Conservation (phyloP, 2,888 invertebrate species). For the Lithophane leautieri region DNA sequence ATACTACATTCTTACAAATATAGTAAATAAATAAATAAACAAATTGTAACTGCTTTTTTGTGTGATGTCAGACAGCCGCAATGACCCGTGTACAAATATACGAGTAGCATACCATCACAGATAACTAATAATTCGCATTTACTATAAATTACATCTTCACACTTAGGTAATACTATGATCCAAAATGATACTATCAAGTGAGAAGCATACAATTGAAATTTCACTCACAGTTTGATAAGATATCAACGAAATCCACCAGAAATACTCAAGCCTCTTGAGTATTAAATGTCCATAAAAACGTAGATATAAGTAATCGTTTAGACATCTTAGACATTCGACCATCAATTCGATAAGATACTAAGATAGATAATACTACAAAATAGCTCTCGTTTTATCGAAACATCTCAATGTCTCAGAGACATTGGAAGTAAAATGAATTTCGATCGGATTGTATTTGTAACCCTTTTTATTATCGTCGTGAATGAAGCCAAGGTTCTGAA, state of each 20-base stretch:
- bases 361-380: conserved; percentile 68
- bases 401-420: conserved; percentile 70
- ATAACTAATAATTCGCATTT: background rate
- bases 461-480: conserved; percentile 70
- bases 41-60: no score
- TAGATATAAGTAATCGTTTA: conserved; percentile 63
- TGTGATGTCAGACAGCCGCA: no score
- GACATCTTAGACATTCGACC: conserved; percentile 66
- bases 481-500: conserved; percentile 75
- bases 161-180: conserved; percentile 34
- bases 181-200: conserved; percentile 30
- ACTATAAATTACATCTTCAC: conserved; percentile 12
- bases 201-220: conserved; percentile 53
- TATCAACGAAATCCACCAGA: conserved; percentile 59
- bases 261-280: conserved; percentile 58
- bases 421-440: conserved; percentile 75
- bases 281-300: conserved; percentile 70
- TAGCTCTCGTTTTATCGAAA: conserved; percentile 59
- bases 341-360: conserved; percentile 71
- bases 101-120: background rate
- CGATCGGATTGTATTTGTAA: conserved; percentile 67
- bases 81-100: background rate
- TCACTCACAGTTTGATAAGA: conserved; percentile 65
- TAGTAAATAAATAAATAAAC: no score
- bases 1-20: no score